Evolutionary conservation across 2,113 vertebrate genomes (phyloP).

Genomic region (Nannobrachium achirus): DNA sequence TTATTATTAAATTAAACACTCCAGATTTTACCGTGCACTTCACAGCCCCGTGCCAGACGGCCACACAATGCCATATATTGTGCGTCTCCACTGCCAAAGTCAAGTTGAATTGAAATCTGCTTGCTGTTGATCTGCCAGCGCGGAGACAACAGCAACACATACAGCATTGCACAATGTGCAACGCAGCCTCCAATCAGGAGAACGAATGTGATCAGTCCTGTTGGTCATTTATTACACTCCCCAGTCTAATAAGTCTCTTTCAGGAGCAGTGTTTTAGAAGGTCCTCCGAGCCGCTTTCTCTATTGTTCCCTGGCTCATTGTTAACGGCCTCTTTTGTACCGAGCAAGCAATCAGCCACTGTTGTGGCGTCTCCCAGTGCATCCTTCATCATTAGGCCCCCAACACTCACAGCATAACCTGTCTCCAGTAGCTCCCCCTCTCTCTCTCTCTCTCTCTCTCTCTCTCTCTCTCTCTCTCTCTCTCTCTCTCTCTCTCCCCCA

Average conservation of each 20-base stretch:
- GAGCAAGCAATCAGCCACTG: conserved; percentile 44
- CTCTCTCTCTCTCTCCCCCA: neutral
- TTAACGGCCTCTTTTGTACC: conserved; percentile 48
- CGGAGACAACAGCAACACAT: neutral
- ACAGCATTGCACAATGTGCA: neutral
- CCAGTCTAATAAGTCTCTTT: conserved; percentile 50
- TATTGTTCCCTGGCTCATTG: conserved; percentile 49
- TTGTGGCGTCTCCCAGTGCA: conserved; percentile 41
- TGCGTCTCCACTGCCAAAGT: conserved; percentile 8
- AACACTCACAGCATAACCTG: conserved; percentile 12
- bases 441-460: neutral
- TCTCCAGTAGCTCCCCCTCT: conserved; percentile 2
- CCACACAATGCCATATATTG: too few species aligned
- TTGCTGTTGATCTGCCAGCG: conserved; percentile 11
- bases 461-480: neutral
- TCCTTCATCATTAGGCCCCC: conserved; percentile 60
- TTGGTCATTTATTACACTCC: conserved; percentile 55
- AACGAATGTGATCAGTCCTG: conserved; percentile 44
- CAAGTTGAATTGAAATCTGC: conserved; percentile 7
- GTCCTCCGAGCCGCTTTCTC: conserved; percentile 18
- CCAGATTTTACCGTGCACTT: too few species aligned
- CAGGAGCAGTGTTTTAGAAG: conserved; percentile 34
- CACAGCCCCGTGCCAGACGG: too few species aligned
- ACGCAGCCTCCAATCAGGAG: conserved; percentile 7
- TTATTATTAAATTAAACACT: too few species aligned